These are phyloP conservation scores for Brachionus manjavacas DNA, from an alignment of 1,140 invertebrate species.

Conservation along the genomic window DNA sequence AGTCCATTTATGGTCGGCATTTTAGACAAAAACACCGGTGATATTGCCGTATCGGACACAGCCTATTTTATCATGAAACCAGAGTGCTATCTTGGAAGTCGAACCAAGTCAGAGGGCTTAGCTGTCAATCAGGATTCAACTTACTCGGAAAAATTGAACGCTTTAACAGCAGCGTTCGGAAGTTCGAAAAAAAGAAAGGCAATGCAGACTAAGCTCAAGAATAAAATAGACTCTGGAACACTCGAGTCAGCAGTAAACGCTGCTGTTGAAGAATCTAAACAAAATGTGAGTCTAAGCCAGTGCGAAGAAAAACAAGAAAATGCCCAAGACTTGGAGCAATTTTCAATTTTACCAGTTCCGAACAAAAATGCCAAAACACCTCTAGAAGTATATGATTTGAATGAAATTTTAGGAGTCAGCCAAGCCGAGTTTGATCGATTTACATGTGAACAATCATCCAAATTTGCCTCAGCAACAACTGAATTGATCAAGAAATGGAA, in stretches of 20 bases:
- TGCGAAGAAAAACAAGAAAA: not conserved
- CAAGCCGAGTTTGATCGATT: conserved; percentile 34
- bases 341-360: conserved; percentile 32
- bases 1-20: conserved; percentile 15
- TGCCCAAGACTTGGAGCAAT: not conserved
- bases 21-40: not conserved
- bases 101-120: not conserved
- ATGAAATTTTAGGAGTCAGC: conserved; percentile 4
- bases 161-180: conserved; percentile 31
- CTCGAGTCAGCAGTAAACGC: conserved; percentile 4
- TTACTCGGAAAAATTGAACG: conserved; percentile 31
- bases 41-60: not conserved
- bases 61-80: conserved; percentile 40
- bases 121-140: not conserved
- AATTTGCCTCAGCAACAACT: conserved; percentile 11
- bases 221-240: conserved; percentile 34
- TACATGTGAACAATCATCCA: not conserved
- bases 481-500: conserved; percentile 27
- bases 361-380: conserved; percentile 39
- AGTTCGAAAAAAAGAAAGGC: conserved; percentile 39
- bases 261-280: conserved; percentile 29
- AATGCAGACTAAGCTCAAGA: conserved; percentile 40
- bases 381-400: conserved; percentile 26
- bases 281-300: not conserved
- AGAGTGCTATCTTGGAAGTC: conserved; percentile 8